Evolutionary conservation across 1,140 invertebrate genomes (phyloP).

Genomic region (Zaprionus capensis): DNA sequence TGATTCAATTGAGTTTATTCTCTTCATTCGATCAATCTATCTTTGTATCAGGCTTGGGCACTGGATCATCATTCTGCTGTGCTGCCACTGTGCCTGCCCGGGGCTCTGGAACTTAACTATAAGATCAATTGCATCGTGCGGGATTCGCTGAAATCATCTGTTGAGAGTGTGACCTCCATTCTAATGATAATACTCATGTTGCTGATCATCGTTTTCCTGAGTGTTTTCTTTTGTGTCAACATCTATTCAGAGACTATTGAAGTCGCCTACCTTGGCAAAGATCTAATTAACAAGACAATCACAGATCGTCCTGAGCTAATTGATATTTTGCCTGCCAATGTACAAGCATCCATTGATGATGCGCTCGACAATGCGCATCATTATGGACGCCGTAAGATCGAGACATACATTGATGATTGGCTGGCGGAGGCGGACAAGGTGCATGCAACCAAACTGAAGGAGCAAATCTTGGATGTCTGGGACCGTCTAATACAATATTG

Average conservation of each 20-base stretch:
- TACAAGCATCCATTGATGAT: conserved; percentile 90
- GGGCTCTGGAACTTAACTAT: conserved; percentile 85
- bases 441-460: conserved; percentile 94
- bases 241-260: conserved; percentile 98
- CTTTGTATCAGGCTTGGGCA: conserved; percentile 78
- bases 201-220: conserved; percentile 86
- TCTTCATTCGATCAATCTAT: neutral
- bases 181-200: conserved; percentile 88
- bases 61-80: conserved; percentile 85
- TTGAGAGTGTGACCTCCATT: conserved; percentile 87
- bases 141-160: conserved; percentile 85
- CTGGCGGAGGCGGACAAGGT: conserved; percentile 92
- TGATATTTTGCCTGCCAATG: conserved; percentile 89
- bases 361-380: conserved; percentile 96
- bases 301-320: conserved; percentile 94
- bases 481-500: conserved; percentile 96
- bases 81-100: conserved; percentile 87
- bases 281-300: conserved; percentile 95
- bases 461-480: conserved; percentile 96
- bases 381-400: conserved; percentile 88
- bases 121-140: conserved; percentile 85
- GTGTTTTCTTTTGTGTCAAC: conserved; percentile 86
- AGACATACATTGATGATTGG: conserved; percentile 85
- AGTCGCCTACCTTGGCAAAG: conserved; percentile 93
- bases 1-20: neutral